Evolutionary conservation across 2,113 vertebrate species (phyloP).

Genomic region (Parus major): DNA sequence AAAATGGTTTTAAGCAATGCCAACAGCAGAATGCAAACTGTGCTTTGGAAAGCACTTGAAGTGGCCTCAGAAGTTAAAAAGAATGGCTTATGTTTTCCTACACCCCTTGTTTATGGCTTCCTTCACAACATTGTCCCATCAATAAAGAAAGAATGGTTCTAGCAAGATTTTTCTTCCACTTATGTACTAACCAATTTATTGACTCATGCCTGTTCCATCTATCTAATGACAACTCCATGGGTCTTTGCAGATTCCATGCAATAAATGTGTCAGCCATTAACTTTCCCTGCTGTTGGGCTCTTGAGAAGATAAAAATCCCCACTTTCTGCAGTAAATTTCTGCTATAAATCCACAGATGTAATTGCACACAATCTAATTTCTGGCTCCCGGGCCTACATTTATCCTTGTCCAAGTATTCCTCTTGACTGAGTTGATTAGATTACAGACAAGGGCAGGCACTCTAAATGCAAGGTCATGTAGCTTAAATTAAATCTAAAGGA

Average conservation of each 20-base stretch:
- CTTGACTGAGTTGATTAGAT: constrained; percentile 56
- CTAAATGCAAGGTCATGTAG: constrained; percentile 51
- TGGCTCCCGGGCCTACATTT: constrained; percentile 23
- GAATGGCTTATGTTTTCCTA: neutral
- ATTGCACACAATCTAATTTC: constrained; percentile 57
- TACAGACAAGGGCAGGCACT: constrained; percentile 35
- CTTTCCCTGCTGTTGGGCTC: neutral
- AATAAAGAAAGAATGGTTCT: neutral
- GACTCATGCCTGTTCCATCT: neutral
- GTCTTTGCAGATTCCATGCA: neutral
- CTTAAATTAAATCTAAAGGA: constrained; percentile 58
- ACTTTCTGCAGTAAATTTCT: constrained; percentile 45
- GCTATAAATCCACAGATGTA: constrained; percentile 55
- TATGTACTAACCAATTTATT: neutral
- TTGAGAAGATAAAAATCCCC: constrained; percentile 15
- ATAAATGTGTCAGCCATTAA: constrained; percentile 25
- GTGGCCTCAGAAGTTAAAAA: neutral
- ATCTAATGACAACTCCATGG: neutral
- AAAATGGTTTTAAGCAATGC: neutral
- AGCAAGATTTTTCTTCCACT: neutral
- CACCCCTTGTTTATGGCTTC: neutral
- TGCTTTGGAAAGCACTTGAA: neutral
- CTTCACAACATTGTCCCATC: neutral
- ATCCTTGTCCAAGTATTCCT: constrained; percentile 49
- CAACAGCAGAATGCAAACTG: neutral